phyloP scores from a whole-genome alignment of 2,797 vertebrate species.

The Anas capensis region DNA sequence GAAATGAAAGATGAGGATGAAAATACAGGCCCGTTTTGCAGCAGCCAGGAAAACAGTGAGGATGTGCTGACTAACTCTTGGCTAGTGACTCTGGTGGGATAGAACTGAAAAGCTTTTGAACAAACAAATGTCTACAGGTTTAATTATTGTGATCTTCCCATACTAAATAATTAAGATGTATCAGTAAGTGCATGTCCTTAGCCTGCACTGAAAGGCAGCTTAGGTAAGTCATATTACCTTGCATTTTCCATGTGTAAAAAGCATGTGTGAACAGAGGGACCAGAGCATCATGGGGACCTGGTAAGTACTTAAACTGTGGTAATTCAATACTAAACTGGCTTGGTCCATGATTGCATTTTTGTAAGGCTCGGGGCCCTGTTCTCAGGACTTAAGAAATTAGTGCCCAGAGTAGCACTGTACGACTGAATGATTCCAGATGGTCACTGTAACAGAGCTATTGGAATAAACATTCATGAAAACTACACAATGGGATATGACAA shows the following conservation, averaged over 20 bases:
- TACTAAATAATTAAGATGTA: neutral
- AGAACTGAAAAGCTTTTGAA: neutral
- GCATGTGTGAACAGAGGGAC: neutral
- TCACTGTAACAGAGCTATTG: neutral
- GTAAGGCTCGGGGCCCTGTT: neutral
- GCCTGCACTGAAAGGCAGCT: neutral
- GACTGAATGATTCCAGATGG: slow-evolving; percentile 12
- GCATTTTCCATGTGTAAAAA: neutral
- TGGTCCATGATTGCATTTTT: neutral
- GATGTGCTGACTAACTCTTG: neutral
- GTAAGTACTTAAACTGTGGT: neutral
- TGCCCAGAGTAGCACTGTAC: neutral
- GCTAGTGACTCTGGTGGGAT: neutral
- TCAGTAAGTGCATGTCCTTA: neutral
- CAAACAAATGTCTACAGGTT: neutral
- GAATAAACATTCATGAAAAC: slow-evolving; percentile 43
- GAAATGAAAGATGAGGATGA: neutral
- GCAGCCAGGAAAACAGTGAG: neutral
- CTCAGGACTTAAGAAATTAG: neutral
- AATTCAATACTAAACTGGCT: neutral
- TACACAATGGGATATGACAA: neutral
- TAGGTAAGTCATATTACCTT: neutral
- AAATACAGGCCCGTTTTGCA: neutral
- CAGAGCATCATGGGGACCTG: neutral
- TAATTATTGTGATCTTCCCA: neutral